Percentiles rank a stretch among this genome's conserved stretches.
Conservation (phyloP, 2,113 vertebrate genomes). For the Hippolais icterina region DNA sequence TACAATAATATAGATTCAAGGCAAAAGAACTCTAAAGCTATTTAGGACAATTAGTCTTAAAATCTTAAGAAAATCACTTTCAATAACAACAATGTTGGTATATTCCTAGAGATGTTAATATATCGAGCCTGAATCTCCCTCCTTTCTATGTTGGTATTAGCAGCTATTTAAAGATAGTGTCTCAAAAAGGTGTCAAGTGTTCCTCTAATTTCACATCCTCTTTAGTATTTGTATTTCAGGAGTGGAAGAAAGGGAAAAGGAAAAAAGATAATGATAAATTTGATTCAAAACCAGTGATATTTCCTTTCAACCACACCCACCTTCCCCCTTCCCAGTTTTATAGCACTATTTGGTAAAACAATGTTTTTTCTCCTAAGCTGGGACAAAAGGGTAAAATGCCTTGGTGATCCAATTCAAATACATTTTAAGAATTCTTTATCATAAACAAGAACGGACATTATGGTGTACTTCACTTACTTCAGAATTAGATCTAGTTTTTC, state of each 20-base stretch:
- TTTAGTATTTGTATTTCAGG: background rate
- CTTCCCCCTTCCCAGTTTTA: background rate
- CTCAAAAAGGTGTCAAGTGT: background rate
- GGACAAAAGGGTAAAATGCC: background rate
- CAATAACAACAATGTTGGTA: background rate
- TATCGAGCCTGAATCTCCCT: background rate
- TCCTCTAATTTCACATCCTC: background rate
- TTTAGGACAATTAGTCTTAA: background rate
- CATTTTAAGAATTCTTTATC: background rate
- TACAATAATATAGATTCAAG: background rate
- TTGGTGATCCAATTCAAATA: background rate
- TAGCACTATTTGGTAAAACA: background rate
- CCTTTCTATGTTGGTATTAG: background rate
- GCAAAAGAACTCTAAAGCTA: background rate
- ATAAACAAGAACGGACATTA: background rate
- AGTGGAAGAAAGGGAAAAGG: background rate
- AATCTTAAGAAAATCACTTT: background rate
- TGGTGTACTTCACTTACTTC: background rate
- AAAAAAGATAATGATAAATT: background rate
- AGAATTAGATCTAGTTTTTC: background rate
- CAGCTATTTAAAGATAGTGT: background rate
- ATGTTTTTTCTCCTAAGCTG: background rate
- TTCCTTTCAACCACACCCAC: accelerated
- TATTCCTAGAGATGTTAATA: background rate
- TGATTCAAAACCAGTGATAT: background rate